Base-by-base conservation (phyloP, 1,140 invertebrate genomes). In the Pogonomyrmex barbatus region DNA sequence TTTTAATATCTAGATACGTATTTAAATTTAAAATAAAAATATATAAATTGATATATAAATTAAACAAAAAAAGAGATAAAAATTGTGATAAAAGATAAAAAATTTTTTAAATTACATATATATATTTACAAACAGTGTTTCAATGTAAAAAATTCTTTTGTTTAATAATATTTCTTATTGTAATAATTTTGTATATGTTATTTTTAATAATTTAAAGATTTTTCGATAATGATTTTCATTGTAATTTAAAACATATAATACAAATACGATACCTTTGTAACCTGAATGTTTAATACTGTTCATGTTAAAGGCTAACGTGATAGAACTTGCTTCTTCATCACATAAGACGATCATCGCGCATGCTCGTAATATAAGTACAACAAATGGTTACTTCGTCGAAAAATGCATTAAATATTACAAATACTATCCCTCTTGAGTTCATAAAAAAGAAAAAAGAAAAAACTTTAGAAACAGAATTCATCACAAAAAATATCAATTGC, bases 321-420 rank as follows among this genome's bases (percentile, higher is more conserved):
- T 24, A 9, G 10, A n/a, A 45, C 30, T 3, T 14, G 24, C 24
- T 63, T 24, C 8, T n/a, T 24, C 10, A 47, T 6, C 1, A n/a
- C 36, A 12, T 47, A n/a, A 62, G 24, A 39, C 5, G 10, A 36
- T 33, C 10, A 17, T 47, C 4, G 30, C 58, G 45, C 75, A 47
- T 63, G 42, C 42, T 63, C 14, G 1, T 8, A 5, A 24, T 14
- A 6, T 2, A 24, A 78, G 36, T 42, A 4, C 3, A 36, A 78
- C 24, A 60, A 58, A n/a, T 14, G 1, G 3, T 5, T 30, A 6
- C n/a, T 14, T 45, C 39, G 1, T 24, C 71, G 58, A 60, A 39
- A 14, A 10, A n/a, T 8, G 33, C 50, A 75, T 75, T 75, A 75
- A 75, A 75, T 75, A 75, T 75, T 75, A 24, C 56, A 39, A n/a